A percentile compares a stretch with the other conserved stretches of the same genome.
These are phyloP conservation scores for Dione juno DNA, from an alignment of 2,888 invertebrate species.

Conservation along the genomic window DNA sequence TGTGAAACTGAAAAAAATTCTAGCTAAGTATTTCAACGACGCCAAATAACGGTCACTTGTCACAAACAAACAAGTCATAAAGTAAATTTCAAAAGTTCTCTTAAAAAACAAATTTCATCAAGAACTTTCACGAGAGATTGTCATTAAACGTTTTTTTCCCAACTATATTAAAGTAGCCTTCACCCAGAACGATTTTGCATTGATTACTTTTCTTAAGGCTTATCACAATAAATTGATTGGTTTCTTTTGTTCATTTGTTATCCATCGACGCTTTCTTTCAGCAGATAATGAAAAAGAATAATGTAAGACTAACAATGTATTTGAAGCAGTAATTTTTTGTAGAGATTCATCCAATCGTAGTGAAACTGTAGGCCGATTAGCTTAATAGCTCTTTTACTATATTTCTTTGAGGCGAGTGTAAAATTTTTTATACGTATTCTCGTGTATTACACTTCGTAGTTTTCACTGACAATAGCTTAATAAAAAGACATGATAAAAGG, in stretches of 20 bases:
- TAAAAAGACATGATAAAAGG: background rate
- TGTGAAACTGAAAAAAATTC: no score
- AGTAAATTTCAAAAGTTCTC: background rate
- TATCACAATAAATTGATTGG: background rate
- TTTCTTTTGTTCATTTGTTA: background rate
- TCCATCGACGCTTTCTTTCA: constrained; percentile 3
- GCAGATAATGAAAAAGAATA: background rate
- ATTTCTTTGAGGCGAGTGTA: background rate
- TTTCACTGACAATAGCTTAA: background rate
- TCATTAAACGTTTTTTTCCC: constrained; percentile 21
- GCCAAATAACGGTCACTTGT: background rate
- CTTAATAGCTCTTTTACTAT: constrained; percentile 16
- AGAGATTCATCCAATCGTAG: background rate
- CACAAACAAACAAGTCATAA: constrained; percentile 17
- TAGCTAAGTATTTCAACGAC: background rate
- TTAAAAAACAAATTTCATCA: constrained; percentile 10
- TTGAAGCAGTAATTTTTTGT: background rate
- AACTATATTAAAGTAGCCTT: constrained; percentile 16
- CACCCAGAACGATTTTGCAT: constrained; percentile 22
- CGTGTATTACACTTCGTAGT: background rate
- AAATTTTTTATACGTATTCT: background rate
- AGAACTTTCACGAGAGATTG: constrained; percentile 1
- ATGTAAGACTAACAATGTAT: constrained; percentile 1
- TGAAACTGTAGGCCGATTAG: constrained; percentile 5
- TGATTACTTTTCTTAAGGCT: constrained; percentile 13